These are phyloP conservation scores for Anoplopoma fimbria DNA, from an alignment of 2,113 vertebrate species.

Conservation along the genomic window DNA sequence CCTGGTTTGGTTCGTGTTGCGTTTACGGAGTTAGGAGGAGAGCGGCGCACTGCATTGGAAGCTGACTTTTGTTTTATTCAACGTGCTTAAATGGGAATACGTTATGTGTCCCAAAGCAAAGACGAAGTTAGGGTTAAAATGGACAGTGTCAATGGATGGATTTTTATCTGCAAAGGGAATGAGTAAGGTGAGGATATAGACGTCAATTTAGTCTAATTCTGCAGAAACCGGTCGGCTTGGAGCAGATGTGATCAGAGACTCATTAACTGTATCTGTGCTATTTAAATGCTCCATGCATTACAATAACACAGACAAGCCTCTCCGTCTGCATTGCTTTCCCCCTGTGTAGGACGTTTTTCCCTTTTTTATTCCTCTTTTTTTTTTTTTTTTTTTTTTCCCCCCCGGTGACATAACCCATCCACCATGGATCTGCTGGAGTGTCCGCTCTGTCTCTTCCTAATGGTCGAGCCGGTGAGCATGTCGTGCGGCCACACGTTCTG, in stretches of 20 bases:
- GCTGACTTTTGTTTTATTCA: slow-evolving; percentile 35
- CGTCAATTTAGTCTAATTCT: not conserved
- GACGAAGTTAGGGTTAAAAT: slow-evolving; percentile 39
- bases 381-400: not conserved
- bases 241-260: slow-evolving; percentile 30
- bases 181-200: not conserved
- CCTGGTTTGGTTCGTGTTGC: not conserved
- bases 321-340: slow-evolving; percentile 14
- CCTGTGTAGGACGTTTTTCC: not conserved
- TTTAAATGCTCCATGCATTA: slow-evolving; percentile 38
- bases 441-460: slow-evolving; percentile 84
- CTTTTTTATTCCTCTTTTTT: not conserved
- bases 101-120: slow-evolving; percentile 50
- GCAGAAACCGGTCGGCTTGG: not conserved
- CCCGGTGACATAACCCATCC: slow-evolving; percentile 29
- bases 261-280: slow-evolving; percentile 19
- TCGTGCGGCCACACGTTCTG: slow-evolving; percentile 91
- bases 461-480: slow-evolving; percentile 88
- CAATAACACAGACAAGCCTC: not conserved
- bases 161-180: slow-evolving; percentile 2
- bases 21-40: slow-evolving; percentile 40
- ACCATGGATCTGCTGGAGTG: slow-evolving; percentile 87
- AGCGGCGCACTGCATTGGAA: slow-evolving; percentile 15
- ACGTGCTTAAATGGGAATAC: slow-evolving; percentile 30
- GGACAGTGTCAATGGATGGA: slow-evolving; percentile 11